These are phyloP conservation scores for Idaea dimidiata DNA, from an alignment of 2,888 invertebrate genomes.

Conservation along the genomic window DNA sequence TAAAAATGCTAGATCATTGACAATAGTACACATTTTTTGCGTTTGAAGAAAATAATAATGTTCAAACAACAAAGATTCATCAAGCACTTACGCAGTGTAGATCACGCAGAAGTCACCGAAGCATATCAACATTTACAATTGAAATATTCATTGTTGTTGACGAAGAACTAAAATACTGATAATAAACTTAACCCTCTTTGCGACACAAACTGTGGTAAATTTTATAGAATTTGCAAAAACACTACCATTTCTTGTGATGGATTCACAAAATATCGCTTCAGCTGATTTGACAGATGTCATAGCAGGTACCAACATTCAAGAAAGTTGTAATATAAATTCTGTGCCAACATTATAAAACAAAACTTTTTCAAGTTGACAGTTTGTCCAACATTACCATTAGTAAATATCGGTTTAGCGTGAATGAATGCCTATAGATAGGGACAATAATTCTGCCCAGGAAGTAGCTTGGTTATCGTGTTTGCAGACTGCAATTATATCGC, in stretches of 20 bases:
- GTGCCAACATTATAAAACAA: background rate
- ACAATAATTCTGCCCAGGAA: no score
- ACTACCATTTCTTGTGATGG: constrained; percentile 64
- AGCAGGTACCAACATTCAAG: constrained; percentile 1
- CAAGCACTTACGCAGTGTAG: constrained; percentile 58
- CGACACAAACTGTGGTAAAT: background rate
- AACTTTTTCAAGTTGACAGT: no score
- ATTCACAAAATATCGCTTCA: constrained; percentile 32
- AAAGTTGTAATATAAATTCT: no score
- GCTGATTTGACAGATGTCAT: constrained; percentile 37
- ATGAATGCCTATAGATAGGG: no score
- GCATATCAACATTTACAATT: constrained; percentile 24
- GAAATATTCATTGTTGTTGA: background rate
- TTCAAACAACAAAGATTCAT: constrained; percentile 67
- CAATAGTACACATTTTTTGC: constrained; percentile 48
- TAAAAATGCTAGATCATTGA: constrained; percentile 33
- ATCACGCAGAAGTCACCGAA: constrained; percentile 41
- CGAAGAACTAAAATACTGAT: background rate
- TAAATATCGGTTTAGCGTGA: no score
- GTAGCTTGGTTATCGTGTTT: no score
- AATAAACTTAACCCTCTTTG: background rate
- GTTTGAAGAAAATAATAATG: constrained; percentile 42
- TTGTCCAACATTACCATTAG: no score
- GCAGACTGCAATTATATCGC: no score
- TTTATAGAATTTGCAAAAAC: constrained; percentile 46